Evolutionary conservation across 2,113 vertebrate genomes (phyloP).

Genomic region (Scophthalmus maximus): DNA sequence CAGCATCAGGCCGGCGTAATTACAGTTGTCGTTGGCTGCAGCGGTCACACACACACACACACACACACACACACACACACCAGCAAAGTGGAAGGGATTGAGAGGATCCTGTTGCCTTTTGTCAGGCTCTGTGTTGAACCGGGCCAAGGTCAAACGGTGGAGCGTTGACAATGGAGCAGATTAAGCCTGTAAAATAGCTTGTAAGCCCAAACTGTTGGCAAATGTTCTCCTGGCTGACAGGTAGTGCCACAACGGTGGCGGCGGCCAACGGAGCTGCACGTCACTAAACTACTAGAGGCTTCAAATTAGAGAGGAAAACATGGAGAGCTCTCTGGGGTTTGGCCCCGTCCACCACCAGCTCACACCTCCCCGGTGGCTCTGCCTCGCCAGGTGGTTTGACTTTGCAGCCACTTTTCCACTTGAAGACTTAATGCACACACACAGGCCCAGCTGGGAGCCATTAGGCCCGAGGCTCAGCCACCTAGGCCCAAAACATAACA

Average conservation of each 20-base stretch:
- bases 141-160: constrained; percentile 23
- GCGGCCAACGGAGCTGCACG: neutral
- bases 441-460: constrained; percentile 90
- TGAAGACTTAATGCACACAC: constrained; percentile 92
- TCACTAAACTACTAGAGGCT: neutral
- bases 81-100: neutral
- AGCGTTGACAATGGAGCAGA: constrained; percentile 15
- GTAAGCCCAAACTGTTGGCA: constrained; percentile 8
- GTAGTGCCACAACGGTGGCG: neutral
- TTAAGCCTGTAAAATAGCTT: constrained; percentile 14
- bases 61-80: too few relatives aligned
- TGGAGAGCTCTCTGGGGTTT: neutral
- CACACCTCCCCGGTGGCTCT: constrained; percentile 89
- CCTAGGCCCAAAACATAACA: constrained; percentile 75
- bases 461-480: constrained; percentile 81
- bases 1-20: constrained; percentile 41
- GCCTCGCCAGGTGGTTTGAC: constrained; percentile 94
- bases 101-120: constrained; percentile 23
- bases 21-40: constrained; percentile 47
- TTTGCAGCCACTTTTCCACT: constrained; percentile 97
- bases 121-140: constrained; percentile 39
- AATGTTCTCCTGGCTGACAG: constrained; percentile 18
- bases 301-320: neutral
- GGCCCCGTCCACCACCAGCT: constrained; percentile 62
- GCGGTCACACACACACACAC: constrained; percentile 6